These are phyloP conservation scores for Cryptoleucopteryx plumbea DNA, from an alignment of 2,113 vertebrate genomes.

Conservation along the genomic window DNA sequence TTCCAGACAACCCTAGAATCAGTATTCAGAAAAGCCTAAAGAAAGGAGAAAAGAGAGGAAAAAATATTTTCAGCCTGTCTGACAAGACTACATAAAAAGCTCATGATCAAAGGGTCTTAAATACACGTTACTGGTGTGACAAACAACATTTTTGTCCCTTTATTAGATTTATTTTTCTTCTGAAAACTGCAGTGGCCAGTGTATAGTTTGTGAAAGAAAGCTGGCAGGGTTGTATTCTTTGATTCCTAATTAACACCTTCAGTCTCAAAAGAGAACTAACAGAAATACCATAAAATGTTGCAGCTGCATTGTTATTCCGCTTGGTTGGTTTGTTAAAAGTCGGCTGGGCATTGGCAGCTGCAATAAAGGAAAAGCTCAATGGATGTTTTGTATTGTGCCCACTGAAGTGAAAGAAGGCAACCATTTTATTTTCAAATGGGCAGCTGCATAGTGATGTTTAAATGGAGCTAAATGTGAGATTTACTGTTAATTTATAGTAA, in stretches of 20 bases:
- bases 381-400: constrained; percentile 84
- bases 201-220: constrained; percentile 76
- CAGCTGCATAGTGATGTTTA: constrained; percentile 80
- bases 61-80: constrained; percentile 79
- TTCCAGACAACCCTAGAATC: constrained; percentile 52
- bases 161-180: constrained; percentile 83
- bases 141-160: constrained; percentile 83
- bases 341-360: constrained; percentile 80
- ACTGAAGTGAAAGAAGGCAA: constrained; percentile 84
- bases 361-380: constrained; percentile 81
- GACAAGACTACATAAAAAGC: constrained; percentile 74
- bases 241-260: constrained; percentile 87
- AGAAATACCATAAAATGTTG: constrained; percentile 85
- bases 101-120: constrained; percentile 76
- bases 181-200: constrained; percentile 76
- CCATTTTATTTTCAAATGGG: constrained; percentile 84
- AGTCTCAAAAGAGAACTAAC: constrained; percentile 77
- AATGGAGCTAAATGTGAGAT: constrained; percentile 83
- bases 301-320: constrained; percentile 87
- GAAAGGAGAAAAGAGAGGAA: constrained; percentile 56
- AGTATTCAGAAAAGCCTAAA: constrained; percentile 55
- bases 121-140: constrained; percentile 79
- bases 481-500: constrained; percentile 83
- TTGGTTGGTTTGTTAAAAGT: constrained; percentile 87
- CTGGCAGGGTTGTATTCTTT: constrained; percentile 80